Conservation (phyloP, 2,888 invertebrate species). For the Drosophila neutralis region DNA sequence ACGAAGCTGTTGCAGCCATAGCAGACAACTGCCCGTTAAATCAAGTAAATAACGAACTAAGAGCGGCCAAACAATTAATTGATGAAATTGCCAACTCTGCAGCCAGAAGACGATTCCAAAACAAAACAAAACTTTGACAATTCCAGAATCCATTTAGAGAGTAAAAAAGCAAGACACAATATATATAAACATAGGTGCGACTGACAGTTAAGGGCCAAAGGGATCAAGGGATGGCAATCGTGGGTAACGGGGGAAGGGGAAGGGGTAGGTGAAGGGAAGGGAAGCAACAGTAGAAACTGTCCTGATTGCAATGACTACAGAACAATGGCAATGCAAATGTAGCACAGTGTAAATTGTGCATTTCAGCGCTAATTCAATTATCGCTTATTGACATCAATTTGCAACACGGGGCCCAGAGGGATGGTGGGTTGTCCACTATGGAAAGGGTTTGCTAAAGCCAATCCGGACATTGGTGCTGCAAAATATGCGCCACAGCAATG, state of each 20-base stretch:
- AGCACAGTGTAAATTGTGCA: conserved; percentile 68
- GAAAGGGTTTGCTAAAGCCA: not conserved
- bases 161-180: not conserved
- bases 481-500: conserved; percentile 49
- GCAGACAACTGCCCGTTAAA: conserved; percentile 40
- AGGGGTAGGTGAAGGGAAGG: not conserved
- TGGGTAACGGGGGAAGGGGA: not conserved
- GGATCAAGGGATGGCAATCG: not conserved
- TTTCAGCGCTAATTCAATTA: conserved; percentile 80
- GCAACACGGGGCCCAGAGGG: conserved; percentile 16
- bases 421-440: not conserved
- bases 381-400: conserved; percentile 82
- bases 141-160: conserved; percentile 50
- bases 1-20: conserved; percentile 20
- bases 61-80: conserved; percentile 65
- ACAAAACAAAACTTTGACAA: conserved; percentile 56
- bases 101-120: conserved; percentile 17
- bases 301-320: conserved; percentile 51
- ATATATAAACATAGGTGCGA: conserved; percentile 23
- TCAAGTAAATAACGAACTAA: conserved; percentile 62
- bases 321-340: conserved; percentile 62
- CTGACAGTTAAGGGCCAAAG: conserved; percentile 10
- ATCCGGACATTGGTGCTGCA: conserved; percentile 27
- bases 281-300: conserved; percentile 8
- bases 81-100: conserved; percentile 15